Conservation (phyloP, 1,140 invertebrate species). For the Dysdera silvatica region DNA sequence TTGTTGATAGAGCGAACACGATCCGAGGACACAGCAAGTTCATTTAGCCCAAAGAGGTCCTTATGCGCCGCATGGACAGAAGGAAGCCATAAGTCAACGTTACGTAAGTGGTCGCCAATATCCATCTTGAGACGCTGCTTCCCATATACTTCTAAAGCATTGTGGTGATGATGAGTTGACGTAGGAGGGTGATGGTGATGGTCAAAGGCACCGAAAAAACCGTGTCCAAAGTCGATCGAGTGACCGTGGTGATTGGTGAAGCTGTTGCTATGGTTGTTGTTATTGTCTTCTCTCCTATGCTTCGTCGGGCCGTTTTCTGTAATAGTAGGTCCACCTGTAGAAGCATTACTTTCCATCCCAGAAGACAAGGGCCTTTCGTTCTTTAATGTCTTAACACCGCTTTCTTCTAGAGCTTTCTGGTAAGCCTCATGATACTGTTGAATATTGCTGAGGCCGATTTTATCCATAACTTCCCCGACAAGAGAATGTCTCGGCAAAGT, state of each 20-base stretch:
- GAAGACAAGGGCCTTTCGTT: background rate
- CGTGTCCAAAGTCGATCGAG: conserved; percentile 44
- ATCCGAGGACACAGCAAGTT: background rate
- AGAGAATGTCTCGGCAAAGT: conserved; percentile 41
- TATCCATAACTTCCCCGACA: conserved; percentile 94
- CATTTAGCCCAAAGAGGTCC: conserved; percentile 7
- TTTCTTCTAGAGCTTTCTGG: conserved; percentile 82
- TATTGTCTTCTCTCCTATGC: conserved; percentile 10
- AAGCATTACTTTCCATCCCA: conserved; percentile 3
- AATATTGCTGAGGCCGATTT: conserved; percentile 87
- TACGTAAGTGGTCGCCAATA: conserved; percentile 40
- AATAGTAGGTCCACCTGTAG: conserved; percentile 4
- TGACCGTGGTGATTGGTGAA: conserved; percentile 1
- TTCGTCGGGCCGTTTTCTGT: conserved; percentile 39
- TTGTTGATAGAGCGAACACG: no score
- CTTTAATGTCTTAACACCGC: conserved; percentile 18
- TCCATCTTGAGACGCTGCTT: conserved; percentile 64
- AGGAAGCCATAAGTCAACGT: conserved; percentile 52
- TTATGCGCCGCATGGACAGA: conserved; percentile 38
- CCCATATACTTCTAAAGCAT: conserved; percentile 27
- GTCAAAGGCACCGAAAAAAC: conserved; percentile 32
- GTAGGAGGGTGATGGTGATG: conserved; percentile 7
- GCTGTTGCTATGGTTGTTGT: background rate
- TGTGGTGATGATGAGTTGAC: conserved; percentile 15
- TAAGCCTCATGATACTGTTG: conserved; percentile 93